These are phyloP conservation scores for Macrotis lagotis DNA, from an alignment of 2,113 vertebrate species.

Conservation along the genomic window DNA sequence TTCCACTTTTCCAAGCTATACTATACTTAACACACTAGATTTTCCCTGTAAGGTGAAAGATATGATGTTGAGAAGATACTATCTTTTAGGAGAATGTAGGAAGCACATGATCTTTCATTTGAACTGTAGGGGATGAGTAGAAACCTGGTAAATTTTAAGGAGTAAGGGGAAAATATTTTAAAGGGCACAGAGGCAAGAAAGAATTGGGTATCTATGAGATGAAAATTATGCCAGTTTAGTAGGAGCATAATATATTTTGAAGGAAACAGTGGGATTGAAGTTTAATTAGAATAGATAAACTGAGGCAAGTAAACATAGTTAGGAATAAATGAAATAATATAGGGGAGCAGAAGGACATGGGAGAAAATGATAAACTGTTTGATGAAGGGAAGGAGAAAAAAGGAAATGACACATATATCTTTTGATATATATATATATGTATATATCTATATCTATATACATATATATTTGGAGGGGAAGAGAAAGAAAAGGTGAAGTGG, in stretches of 20 bases:
- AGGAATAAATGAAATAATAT: background rate
- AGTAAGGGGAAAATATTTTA: background rate
- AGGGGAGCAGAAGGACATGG: background rate
- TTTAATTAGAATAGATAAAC: background rate
- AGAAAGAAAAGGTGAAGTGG: no score
- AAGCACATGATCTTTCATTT: background rate
- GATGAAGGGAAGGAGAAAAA: background rate
- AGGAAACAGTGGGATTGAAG: background rate
- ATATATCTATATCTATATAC: no score
- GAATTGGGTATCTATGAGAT: no score
- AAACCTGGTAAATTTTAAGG: background rate
- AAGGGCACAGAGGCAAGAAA: no score
- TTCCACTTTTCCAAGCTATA: background rate
- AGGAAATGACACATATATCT: background rate
- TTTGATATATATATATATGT: no score
- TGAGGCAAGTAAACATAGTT: background rate
- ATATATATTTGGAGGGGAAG: no score
- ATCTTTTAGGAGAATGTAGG: background rate
- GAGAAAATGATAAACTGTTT: background rate
- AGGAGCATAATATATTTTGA: background rate
- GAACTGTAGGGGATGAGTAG: background rate
- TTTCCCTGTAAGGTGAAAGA: background rate
- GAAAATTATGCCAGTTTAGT: background rate
- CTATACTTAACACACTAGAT: background rate
- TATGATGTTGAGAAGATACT: background rate